Conservation (phyloP, 2,888 invertebrate genomes). For the Pelosia muscerda region DNA sequence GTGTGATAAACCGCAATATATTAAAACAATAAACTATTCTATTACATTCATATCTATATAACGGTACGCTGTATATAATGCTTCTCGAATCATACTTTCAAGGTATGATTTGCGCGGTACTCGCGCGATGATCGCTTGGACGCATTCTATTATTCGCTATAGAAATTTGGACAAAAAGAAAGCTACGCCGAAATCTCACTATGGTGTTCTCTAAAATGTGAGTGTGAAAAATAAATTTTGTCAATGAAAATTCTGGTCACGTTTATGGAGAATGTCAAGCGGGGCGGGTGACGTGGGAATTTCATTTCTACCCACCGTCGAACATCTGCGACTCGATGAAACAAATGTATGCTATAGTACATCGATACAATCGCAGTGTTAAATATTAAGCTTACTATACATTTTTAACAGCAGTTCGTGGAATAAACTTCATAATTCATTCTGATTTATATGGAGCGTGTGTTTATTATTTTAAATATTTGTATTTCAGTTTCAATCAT, state of each 20-base stretch:
- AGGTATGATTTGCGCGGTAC: too few relatives aligned
- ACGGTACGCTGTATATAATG: too few relatives aligned
- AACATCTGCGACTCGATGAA: slow-evolving; percentile 45
- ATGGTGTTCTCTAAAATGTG: slow-evolving; percentile 21
- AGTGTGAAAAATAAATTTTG: slow-evolving; percentile 42
- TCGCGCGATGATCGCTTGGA: too few relatives aligned
- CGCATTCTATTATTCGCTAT: too few relatives aligned
- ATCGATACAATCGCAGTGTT: slow-evolving; percentile 19
- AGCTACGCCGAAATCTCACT: slow-evolving; percentile 13
- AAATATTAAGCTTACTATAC: slow-evolving; percentile 19
- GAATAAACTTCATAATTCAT: background rate
- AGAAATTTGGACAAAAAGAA: slow-evolving; percentile 43
- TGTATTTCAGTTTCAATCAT: background rate
- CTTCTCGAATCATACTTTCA: too few relatives aligned
- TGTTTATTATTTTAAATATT: background rate
- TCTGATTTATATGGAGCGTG: background rate
- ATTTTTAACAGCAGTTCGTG: slow-evolving; percentile 9
- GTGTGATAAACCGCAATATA: too few relatives aligned
- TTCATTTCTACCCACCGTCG: slow-evolving; percentile 55
- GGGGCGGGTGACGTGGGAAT: slow-evolving; percentile 43
- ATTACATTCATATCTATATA: too few relatives aligned
- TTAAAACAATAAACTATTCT: too few relatives aligned
- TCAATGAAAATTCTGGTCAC: slow-evolving; percentile 45
- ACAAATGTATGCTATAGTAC: slow-evolving; percentile 38
- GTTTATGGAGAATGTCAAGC: slow-evolving; percentile 47